Evolutionary conservation across 2,113 vertebrate species (phyloP).

Genomic region (Zosterops hypoxanthus): DNA sequence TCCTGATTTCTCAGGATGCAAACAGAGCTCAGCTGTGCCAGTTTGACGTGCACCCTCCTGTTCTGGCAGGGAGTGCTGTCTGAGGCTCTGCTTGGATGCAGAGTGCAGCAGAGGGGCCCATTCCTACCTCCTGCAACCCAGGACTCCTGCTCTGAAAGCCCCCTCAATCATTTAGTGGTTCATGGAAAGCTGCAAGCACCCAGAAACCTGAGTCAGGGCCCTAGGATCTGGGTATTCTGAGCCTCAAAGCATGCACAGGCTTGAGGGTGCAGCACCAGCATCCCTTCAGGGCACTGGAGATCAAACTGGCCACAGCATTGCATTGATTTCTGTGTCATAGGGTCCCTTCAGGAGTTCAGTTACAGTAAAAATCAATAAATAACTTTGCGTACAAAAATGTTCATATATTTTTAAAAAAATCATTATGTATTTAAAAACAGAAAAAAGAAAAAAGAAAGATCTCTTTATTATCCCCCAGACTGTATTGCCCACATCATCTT

Average conservation of each 20-base stretch:
- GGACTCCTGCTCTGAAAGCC: neutral
- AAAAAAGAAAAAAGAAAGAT: neutral
- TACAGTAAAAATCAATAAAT: conserved; percentile 65
- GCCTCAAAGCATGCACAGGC: neutral
- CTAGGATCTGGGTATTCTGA: neutral
- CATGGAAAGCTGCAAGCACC: neutral
- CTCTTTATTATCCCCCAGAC: neutral
- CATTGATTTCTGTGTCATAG: neutral
- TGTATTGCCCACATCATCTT: neutral
- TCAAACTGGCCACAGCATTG: neutral
- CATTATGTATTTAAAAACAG: neutral
- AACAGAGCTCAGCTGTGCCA: neutral
- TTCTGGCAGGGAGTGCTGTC: neutral
- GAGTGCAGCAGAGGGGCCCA: neutral
- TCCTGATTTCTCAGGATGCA: neutral
- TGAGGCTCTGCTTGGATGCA: neutral
- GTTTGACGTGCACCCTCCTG: neutral
- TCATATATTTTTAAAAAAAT: conserved; percentile 31
- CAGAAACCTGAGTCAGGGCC: neutral
- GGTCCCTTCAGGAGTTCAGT: neutral
- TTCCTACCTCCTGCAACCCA: neutral
- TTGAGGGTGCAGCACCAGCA: neutral
- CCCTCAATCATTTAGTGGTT: neutral
- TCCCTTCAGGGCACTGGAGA: neutral
- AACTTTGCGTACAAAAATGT: conserved; percentile 38